phyloP scores from a whole-genome alignment of 2,888 invertebrate species.

The Agonopterix subpropinquella region DNA sequence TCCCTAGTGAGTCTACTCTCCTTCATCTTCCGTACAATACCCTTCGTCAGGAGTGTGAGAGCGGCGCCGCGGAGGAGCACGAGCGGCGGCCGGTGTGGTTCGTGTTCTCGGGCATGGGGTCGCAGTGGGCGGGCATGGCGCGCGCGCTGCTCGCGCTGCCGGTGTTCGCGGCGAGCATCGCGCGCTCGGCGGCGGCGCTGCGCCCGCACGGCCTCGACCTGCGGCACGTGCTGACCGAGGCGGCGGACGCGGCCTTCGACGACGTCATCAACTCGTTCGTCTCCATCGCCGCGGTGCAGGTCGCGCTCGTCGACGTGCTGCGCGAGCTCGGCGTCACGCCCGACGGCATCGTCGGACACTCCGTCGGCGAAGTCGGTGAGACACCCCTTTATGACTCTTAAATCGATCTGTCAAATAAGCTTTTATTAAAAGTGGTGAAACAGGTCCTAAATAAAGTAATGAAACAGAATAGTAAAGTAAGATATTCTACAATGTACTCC shows the following conservation, averaged over 20 bases:
- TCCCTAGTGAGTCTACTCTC: no score
- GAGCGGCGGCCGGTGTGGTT: constrained; percentile 88
- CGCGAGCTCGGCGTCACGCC: constrained; percentile 85
- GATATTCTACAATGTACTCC: no score
- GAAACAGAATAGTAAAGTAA: no score
- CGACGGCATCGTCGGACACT: constrained; percentile 97
- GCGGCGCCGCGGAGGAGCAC: constrained; percentile 45
- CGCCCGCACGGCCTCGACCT: constrained; percentile 88
- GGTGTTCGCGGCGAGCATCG: constrained; percentile 85
- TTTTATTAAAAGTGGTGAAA: no score
- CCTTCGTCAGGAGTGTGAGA: constrained; percentile 36
- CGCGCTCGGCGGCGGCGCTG: constrained; percentile 84
- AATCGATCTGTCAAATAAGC: no score
- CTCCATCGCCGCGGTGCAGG: constrained; percentile 96
- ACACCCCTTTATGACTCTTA: neutral
- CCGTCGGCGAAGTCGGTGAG: constrained; percentile 89
- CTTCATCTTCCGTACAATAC: no score
- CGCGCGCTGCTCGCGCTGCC: constrained; percentile 89
- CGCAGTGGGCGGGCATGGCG: constrained; percentile 98
- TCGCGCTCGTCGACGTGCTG: constrained; percentile 94
- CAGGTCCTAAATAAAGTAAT: no score
- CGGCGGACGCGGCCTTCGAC: constrained; percentile 86
- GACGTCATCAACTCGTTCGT: constrained; percentile 94
- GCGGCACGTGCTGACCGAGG: constrained; percentile 84
- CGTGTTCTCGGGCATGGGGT: constrained; percentile 98